Evolutionary conservation across 1,140 invertebrate species (phyloP).

Genomic region (Mylabris phalerata): DNA sequence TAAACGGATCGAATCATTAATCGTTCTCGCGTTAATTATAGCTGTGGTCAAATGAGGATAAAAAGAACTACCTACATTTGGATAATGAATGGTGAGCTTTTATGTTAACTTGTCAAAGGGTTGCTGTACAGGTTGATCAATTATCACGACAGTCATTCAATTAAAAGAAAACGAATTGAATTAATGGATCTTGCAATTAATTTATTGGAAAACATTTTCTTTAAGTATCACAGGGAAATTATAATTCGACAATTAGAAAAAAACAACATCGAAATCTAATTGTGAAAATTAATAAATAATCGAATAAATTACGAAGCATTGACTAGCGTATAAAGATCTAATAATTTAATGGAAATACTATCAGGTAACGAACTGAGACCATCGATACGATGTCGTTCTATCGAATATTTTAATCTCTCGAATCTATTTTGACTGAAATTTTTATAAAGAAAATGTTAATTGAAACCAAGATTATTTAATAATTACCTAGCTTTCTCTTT

Average conservation of each 20-base stretch:
- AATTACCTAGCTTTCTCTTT: conserved; percentile 50
- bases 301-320: conserved; percentile 19
- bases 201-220: background rate
- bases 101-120: too few species aligned
- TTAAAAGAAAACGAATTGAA: too few species aligned
- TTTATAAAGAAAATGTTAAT: conserved; percentile 1
- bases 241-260: too few species aligned
- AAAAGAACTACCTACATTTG: conserved; percentile 2
- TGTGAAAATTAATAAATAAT: too few species aligned
- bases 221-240: too few species aligned
- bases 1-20: conserved; percentile 2
- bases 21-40: conserved; percentile 2
- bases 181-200: too few species aligned
- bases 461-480: conserved; percentile 1
- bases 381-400: conserved; percentile 52
- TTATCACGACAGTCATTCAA: too few species aligned
- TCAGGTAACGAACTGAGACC: conserved; percentile 53
- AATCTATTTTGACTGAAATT: conserved; percentile 49
- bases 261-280: background rate
- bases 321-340: conserved; percentile 32
- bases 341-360: conserved; percentile 28
- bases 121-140: too few species aligned
- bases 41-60: conserved; percentile 1
- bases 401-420: conserved; percentile 50
- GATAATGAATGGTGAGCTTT: too few species aligned